phyloP scores from a whole-genome alignment of 2,888 invertebrate species.

The Lottia gigantea region DNA sequence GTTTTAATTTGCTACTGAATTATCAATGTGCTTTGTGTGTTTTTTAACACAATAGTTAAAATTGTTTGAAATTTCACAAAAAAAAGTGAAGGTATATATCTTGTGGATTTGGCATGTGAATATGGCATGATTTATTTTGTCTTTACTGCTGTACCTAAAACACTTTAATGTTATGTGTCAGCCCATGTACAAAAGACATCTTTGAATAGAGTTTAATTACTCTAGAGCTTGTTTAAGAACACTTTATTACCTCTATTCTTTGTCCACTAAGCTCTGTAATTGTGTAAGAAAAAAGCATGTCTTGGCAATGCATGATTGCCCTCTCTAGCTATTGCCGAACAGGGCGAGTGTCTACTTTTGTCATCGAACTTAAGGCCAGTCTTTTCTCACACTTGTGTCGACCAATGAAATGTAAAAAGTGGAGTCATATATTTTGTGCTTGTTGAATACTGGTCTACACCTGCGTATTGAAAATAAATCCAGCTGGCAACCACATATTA shows the following conservation, averaged over 20 bases:
- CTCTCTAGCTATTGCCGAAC: background rate
- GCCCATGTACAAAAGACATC: background rate
- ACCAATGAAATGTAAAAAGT: background rate
- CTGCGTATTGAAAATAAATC: slow-evolving; percentile 1
- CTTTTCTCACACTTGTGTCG: background rate
- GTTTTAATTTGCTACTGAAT: too few species aligned
- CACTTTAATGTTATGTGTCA: slow-evolving; percentile 4
- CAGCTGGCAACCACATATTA: slow-evolving; percentile 2
- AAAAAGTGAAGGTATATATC: background rate
- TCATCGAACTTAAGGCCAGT: slow-evolving; percentile 1
- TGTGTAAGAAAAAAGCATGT: slow-evolving; percentile 4
- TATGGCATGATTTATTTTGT: slow-evolving; percentile 1
- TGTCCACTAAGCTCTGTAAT: slow-evolving; percentile 3
- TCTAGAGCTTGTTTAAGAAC: background rate
- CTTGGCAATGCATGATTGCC: slow-evolving; percentile 11
- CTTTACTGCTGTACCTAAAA: background rate
- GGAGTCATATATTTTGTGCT: slow-evolving; percentile 8
- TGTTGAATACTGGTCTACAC: background rate
- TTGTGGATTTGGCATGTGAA: background rate
- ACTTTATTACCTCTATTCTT: background rate
- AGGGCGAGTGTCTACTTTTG: background rate
- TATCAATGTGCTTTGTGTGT: too few species aligned
- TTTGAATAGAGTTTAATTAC: slow-evolving; percentile 6
- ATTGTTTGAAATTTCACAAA: too few species aligned
- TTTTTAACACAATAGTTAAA: too few species aligned